These are phyloP conservation scores for Cichladusa arquata DNA, from an alignment of 2,113 vertebrate species.

Conservation along the genomic window DNA sequence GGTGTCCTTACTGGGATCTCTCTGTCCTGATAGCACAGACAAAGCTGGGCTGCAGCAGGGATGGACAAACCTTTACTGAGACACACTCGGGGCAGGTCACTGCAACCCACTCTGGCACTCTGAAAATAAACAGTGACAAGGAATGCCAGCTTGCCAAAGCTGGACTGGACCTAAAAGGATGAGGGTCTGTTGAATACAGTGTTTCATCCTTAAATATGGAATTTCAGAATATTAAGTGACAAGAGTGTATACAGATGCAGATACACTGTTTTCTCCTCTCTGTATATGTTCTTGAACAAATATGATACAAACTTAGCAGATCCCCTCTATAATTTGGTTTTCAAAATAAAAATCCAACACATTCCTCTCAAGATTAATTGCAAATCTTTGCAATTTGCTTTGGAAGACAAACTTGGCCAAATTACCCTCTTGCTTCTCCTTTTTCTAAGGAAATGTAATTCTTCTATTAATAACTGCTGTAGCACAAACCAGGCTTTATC, in stretches of 20 bases:
- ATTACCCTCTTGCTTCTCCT: background rate
- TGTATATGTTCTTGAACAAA: background rate
- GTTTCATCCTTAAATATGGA: rapidly evolving
- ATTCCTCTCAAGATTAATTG: background rate
- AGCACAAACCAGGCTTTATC: background rate
- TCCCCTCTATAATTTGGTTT: background rate
- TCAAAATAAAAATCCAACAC: background rate
- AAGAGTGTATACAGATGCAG: background rate
- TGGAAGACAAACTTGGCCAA: background rate
- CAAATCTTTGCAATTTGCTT: background rate
- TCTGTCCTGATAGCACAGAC: rapidly evolving
- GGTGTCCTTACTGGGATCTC: background rate
- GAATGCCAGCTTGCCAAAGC: rapidly evolving
- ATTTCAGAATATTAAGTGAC: background rate
- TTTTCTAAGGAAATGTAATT: background rate
- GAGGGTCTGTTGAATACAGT: rapidly evolving
- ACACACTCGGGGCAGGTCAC: background rate
- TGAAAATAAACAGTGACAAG: rapidly evolving
- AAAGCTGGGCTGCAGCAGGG: background rate
- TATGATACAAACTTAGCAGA: background rate
- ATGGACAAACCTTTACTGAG: rapidly evolving
- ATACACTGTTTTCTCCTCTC: background rate
- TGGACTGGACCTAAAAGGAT: background rate
- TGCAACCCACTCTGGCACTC: too few species aligned
- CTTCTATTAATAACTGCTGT: background rate